Base-by-base conservation (phyloP, 2,888 invertebrate genomes). In the Timema podura region DNA sequence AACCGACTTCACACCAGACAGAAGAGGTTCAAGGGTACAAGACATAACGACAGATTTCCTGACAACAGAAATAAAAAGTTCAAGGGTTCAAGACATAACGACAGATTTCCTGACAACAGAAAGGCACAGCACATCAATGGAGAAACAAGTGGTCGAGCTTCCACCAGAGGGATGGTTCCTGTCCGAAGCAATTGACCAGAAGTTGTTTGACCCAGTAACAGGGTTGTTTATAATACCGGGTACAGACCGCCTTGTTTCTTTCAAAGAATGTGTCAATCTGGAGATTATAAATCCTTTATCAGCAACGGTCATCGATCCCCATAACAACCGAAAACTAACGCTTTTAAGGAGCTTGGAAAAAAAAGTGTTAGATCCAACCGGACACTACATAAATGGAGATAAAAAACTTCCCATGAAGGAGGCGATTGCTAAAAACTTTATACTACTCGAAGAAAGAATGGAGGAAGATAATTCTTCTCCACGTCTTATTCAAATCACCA, bases 151-250 rank as follows among this genome's bases (percentile, higher is more conserved):
- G 0, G 87, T 91, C 76, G 93, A 95, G 77, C 80, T 96, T 48
- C 96, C 96, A 0, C 85, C 87, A 13, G 91, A 91, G 71, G 95
- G 96, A 5, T 95, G 94, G 92, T 86, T 87, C 70, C 84, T 97
- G 3, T 85, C 87, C 68, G 92, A 95, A 76, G 95, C 96, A 5
- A 93, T 97, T 74, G 85, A 90, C 57, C 89, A 90, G 78, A 89
- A 89, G 69, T 81, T 94, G 5, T 92, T 96, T 76, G 92, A 97
- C 80, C 91, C 96, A 1, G 83, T 87, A 0, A 89, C 88, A 0
- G 97, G 98, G 5, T 82, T 92, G 49, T 94, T 97, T 76, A 88
- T 89, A 15, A 92, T 97, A 74, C 93, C 93, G 2, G 91, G 91
- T 13, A 94, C 95, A 7, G 95, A 95, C 79, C 85, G 93, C 75